These are phyloP conservation scores for Latrodectus elegans DNA, from an alignment of 2,888 invertebrate genomes.

Conservation along the genomic window DNA sequence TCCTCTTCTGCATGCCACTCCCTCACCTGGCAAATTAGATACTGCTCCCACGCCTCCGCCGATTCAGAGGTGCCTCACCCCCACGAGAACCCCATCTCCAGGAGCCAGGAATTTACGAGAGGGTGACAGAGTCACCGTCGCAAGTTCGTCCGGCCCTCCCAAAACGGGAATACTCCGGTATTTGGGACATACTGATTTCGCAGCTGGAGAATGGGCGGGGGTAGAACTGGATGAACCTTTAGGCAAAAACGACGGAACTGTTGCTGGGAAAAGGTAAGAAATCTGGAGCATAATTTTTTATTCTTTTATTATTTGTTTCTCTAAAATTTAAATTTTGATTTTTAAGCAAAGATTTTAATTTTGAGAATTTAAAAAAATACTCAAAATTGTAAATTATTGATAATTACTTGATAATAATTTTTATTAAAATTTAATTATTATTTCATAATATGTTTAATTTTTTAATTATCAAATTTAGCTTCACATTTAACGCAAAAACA, in stretches of 20 bases:
- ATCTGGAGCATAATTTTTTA: no score
- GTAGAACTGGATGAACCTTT: conserved; percentile 93
- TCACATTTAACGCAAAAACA: no score
- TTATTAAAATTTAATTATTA: no score
- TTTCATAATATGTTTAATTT: no score
- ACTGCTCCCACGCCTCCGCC: conserved; percentile 19
- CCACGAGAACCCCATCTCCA: conserved; percentile 68
- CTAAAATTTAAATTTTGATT: no score
- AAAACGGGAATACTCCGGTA: conserved; percentile 90
- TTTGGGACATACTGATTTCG: conserved; percentile 92
- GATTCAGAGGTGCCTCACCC: conserved; percentile 53
- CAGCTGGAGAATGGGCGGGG: conserved; percentile 95
- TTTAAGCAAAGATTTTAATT: no score
- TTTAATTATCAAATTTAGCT: no score
- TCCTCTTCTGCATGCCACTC: conserved; percentile 39
- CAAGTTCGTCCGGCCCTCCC: conserved; percentile 85
- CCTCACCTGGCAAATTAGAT: conserved; percentile 13
- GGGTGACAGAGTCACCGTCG: conserved; percentile 92
- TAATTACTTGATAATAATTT: no score
- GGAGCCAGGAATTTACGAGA: conserved; percentile 79
- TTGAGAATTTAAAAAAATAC: no score
- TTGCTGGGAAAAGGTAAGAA: conserved; percentile 88
- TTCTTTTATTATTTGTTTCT: no score
- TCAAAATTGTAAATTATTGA: no score
- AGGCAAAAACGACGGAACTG: conserved; percentile 97